Conservation (phyloP, 2,113 vertebrate species). For the Campylomormyrus tamandua region DNA sequence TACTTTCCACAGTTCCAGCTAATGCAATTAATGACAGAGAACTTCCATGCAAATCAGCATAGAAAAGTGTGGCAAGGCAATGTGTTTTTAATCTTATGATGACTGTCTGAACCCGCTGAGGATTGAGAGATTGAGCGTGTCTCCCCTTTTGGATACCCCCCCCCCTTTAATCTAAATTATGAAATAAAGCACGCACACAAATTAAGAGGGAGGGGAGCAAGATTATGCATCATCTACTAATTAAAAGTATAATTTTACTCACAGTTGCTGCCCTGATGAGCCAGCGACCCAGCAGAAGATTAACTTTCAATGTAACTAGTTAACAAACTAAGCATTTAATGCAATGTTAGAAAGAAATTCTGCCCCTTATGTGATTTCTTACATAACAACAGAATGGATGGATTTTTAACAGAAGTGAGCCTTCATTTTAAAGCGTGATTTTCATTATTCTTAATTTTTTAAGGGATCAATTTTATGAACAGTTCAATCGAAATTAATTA, state of each 20-base stretch:
- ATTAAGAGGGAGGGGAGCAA: background rate
- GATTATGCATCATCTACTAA: background rate
- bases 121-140: background rate
- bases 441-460: background rate
- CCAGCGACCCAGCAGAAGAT: background rate
- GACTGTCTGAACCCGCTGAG: background rate
- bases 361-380: background rate
- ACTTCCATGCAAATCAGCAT: background rate
- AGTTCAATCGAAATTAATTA: background rate
- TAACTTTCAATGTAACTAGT: background rate
- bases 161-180: background rate
- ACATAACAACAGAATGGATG: background rate
- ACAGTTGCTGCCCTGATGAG: too few species aligned
- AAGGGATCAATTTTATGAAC: background rate
- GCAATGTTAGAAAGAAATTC: background rate
- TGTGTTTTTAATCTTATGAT: background rate
- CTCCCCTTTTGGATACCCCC: background rate
- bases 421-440: background rate
- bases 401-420: background rate
- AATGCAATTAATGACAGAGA: background rate
- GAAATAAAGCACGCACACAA: background rate
- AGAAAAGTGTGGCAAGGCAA: background rate
- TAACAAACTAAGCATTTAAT: background rate
- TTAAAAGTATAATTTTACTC: background rate
- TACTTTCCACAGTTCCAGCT: background rate